These are phyloP conservation scores for Eilema caniola DNA, from an alignment of 2,888 invertebrate genomes.

Conservation along the genomic window DNA sequence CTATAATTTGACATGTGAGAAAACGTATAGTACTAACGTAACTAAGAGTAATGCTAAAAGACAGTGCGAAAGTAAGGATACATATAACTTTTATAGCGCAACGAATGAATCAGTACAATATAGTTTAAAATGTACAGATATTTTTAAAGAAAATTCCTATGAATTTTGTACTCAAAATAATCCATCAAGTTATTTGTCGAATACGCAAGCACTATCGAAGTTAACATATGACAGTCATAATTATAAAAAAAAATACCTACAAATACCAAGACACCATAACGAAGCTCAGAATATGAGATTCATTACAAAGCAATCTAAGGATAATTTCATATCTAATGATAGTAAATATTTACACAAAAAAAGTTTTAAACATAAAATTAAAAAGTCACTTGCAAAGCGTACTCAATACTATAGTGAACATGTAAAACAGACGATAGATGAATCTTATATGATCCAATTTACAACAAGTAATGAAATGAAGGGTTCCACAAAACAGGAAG, in stretches of 20 bases:
- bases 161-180: constrained; percentile 13
- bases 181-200: constrained; percentile 10
- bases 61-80: neutral
- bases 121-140: constrained; percentile 14
- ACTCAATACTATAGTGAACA: constrained; percentile 14
- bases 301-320: constrained; percentile 59
- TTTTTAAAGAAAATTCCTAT: constrained; percentile 7
- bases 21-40: neutral
- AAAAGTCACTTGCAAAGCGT: neutral
- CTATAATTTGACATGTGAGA: neutral
- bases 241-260: constrained; percentile 31
- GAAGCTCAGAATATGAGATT: constrained; percentile 42
- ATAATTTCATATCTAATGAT: constrained; percentile 54
- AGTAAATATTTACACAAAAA: constrained; percentile 24
- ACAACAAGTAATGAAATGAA: constrained; percentile 33
- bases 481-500: neutral
- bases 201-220: constrained; percentile 24
- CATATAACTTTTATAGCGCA: neutral
- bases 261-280: constrained; percentile 15
- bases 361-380: constrained; percentile 20
- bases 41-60: neutral
- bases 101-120: neutral
- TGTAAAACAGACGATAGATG: constrained; percentile 31
- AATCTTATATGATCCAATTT: constrained; percentile 59
- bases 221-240: constrained; percentile 67